Evolutionary conservation across 2,113 vertebrate species (phyloP).

Genomic region (Chionis minor): DNA sequence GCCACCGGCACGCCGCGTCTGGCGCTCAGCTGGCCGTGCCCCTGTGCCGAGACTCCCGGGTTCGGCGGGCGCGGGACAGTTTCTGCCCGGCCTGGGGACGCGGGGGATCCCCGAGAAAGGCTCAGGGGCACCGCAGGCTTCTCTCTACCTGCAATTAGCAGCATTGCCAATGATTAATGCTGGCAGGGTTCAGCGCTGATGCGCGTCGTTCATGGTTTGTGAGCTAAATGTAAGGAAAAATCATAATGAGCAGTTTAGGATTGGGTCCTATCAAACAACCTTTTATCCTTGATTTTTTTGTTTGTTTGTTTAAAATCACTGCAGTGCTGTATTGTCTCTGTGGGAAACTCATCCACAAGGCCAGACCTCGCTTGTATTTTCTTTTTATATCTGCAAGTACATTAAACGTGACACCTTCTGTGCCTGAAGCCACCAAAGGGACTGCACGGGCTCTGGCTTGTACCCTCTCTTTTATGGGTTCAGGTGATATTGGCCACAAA

Average conservation of each 20-base stretch:
- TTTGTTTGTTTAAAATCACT: neutral
- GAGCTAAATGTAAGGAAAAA: neutral
- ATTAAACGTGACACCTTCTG: neutral
- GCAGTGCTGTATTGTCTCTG: neutral
- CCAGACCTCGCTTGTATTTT: neutral
- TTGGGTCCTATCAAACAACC: too few species aligned
- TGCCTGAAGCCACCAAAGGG: neutral
- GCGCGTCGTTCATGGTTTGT: rapidly evolving
- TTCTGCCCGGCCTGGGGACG: neutral
- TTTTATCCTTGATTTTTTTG: neutral
- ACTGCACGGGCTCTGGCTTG: neutral
- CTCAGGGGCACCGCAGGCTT: neutral
- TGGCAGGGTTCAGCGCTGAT: neutral
- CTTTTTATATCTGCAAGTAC: neutral
- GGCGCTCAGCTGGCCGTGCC: neutral
- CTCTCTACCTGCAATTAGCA: neutral
- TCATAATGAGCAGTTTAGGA: rapidly evolving
- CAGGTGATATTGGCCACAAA: neutral
- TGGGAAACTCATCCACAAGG: neutral
- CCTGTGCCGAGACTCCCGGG: rapidly evolving
- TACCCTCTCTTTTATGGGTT: neutral
- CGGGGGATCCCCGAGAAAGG: neutral
- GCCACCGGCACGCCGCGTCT: too few species aligned
- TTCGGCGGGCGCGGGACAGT: rapidly evolving
- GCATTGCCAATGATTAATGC: rapidly evolving